Base-by-base conservation (phyloP, 2,797 vertebrate species). In the Myotis myotis region DNA sequence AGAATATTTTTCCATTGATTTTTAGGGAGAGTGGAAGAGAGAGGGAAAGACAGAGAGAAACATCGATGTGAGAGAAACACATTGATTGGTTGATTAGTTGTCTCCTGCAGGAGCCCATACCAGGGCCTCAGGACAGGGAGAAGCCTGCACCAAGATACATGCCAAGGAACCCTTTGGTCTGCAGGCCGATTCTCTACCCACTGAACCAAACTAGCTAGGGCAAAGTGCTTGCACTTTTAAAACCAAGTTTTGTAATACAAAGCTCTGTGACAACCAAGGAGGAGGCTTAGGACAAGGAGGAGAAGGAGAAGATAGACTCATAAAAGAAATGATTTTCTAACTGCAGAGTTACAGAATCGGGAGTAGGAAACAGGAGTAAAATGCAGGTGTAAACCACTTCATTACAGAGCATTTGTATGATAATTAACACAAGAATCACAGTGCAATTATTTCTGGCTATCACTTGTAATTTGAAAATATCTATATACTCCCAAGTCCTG, bases 391-490 rank as follows among this genome's bases (percentile, higher is more conserved):
- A 93, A 96, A 89, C 16, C 13, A 78, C 4, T 81, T 76, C 16
- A 47, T 70, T 38, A 79, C 0, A 74, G 30, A 88, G 6, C 22
- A 53, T 51, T 47, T 53, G 36, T 15, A 33, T 41, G 25, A 11
- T 16, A 82, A 20, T 82, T 79, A 90, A 47, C 71, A 28, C 9
- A 57, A 74, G 20, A 49, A 68, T 60, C 68, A 78, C 17, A 64
- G 13, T 74, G 53, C 19, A 87, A 72, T 79, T 84, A 87, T 79
- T 94, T 74, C 44, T 94, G 78, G 68, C 15, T 87, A 51, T 55
- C 33, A 74, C 15, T 23, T 78, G 23, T 71, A 33, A 92, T 93
- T 70, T 85, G 83, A 92, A 89, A 74, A 3, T 68, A 16, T 23
- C 38, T 81, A 15, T 53, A 51, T 30, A 36, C 15, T 57, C 30